These are phyloP conservation scores for Drosophila yakuba DNA, from an alignment of 1,140 invertebrate species.

Conservation along the genomic window DNA sequence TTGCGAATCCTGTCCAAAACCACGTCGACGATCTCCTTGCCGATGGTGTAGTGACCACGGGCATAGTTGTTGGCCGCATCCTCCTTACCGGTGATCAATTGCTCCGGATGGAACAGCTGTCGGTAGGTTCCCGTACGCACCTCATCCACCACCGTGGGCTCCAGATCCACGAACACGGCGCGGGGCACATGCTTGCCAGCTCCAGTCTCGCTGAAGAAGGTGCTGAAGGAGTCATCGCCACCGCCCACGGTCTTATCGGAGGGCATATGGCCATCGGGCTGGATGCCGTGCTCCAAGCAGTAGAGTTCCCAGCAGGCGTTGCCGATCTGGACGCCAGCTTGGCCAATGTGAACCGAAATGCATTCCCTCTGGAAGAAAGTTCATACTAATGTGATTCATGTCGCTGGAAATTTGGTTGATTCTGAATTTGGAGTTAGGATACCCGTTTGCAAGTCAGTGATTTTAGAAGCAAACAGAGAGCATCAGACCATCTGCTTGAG, in stretches of 20 bases:
- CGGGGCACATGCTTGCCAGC: constrained; percentile 94
- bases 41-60: constrained; percentile 95
- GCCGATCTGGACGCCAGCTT: constrained; percentile 91
- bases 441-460: neutral
- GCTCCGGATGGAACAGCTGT: constrained; percentile 94
- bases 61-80: constrained; percentile 96
- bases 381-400: neutral
- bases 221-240: constrained; percentile 92
- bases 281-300: constrained; percentile 92
- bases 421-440: neutral
- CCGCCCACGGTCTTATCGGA: constrained; percentile 90
- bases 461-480: too few relatives aligned
- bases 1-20: constrained; percentile 92
- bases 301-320: constrained; percentile 89
- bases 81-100: constrained; percentile 94
- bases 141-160: constrained; percentile 95
- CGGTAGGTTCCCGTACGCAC: constrained; percentile 93
- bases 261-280: constrained; percentile 89
- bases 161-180: constrained; percentile 94
- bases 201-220: constrained; percentile 95
- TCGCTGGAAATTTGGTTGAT: neutral
- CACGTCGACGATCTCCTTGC: constrained; percentile 93
- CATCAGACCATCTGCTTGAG: too few relatives aligned
- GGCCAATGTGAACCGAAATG: constrained; percentile 88
- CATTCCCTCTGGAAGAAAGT: constrained; percentile 86